Conservation (phyloP, 2,888 invertebrate species). For the Aleiodes alternator region DNA sequence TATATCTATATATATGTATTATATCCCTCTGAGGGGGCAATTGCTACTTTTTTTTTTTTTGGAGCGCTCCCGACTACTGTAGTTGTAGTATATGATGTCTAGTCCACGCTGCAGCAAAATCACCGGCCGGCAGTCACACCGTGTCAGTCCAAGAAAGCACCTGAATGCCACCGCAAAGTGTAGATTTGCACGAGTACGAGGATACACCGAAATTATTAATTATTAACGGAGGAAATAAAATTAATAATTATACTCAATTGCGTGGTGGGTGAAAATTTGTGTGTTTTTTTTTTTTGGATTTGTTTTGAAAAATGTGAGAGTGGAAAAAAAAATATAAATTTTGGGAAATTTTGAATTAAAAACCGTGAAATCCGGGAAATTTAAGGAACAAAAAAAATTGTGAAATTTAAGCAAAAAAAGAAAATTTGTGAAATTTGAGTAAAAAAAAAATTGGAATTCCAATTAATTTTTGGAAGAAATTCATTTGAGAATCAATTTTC, state of each 20-base stretch:
- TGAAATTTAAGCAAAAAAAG: too few relatives aligned
- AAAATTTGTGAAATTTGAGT: too few relatives aligned
- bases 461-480: too few relatives aligned
- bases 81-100: slow-evolving; percentile 42
- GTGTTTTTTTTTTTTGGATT: neutral
- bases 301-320: neutral
- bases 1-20: too few relatives aligned
- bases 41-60: too few relatives aligned
- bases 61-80: neutral
- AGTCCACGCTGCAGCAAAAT: slow-evolving; percentile 50
- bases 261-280: slow-evolving; percentile 35
- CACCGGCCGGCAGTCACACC: slow-evolving; percentile 55
- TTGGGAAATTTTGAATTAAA: too few relatives aligned
- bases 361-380: too few relatives aligned
- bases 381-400: too few relatives aligned
- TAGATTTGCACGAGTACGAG: slow-evolving; percentile 35
- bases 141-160: slow-evolving; percentile 52
- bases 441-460: too few relatives aligned
- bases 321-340: too few relatives aligned
- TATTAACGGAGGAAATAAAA: slow-evolving; percentile 10
- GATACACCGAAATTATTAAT: slow-evolving; percentile 41
- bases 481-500: too few relatives aligned
- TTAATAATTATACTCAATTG: neutral
- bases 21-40: too few relatives aligned
- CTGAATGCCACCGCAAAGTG: slow-evolving; percentile 49